Percentiles rank a stretch among this genome's conserved stretches.
These are phyloP conservation scores for Ericerus pela DNA, from an alignment of 1,140 invertebrate genomes.

Conservation along the genomic window DNA sequence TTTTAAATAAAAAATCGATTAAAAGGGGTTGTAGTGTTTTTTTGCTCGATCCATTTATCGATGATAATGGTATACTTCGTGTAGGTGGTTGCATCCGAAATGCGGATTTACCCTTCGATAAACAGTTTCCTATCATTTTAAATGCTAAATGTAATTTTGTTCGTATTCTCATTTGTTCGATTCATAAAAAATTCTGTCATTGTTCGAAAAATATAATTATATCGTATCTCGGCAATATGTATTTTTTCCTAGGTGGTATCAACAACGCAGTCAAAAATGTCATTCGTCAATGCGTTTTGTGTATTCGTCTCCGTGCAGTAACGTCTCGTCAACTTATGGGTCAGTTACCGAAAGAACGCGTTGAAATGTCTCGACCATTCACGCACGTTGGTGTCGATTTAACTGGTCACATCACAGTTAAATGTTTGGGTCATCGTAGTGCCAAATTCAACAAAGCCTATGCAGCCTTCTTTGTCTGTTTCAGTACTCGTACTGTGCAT, in stretches of 20 bases:
- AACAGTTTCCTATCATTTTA: constrained; percentile 32
- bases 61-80: constrained; percentile 17
- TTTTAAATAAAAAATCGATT: background rate
- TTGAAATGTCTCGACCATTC: constrained; percentile 16
- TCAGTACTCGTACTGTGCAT: background rate
- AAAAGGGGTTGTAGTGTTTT: background rate
- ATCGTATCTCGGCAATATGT: constrained; percentile 3
- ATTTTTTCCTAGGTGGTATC: constrained; percentile 15
- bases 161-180: constrained; percentile 26
- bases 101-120: constrained; percentile 17
- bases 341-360: constrained; percentile 17
- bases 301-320: constrained; percentile 15
- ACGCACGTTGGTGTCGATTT: background rate
- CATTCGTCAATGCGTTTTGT: constrained; percentile 15
- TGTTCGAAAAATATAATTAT: constrained; percentile 22
- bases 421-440: background rate
- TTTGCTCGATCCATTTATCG: constrained; percentile 17
- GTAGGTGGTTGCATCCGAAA: constrained; percentile 13
- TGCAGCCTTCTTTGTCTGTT: constrained; percentile 1
- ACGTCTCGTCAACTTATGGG: constrained; percentile 18
- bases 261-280: constrained; percentile 4
- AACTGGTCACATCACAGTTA: background rate
- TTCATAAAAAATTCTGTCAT: constrained; percentile 27
- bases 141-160: constrained; percentile 27
- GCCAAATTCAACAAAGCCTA: background rate